Evolutionary conservation across 2,113 vertebrate species (phyloP), one percentile per base, ranked within the genome.

Genomic region (Panurus biarmicus): DNA sequence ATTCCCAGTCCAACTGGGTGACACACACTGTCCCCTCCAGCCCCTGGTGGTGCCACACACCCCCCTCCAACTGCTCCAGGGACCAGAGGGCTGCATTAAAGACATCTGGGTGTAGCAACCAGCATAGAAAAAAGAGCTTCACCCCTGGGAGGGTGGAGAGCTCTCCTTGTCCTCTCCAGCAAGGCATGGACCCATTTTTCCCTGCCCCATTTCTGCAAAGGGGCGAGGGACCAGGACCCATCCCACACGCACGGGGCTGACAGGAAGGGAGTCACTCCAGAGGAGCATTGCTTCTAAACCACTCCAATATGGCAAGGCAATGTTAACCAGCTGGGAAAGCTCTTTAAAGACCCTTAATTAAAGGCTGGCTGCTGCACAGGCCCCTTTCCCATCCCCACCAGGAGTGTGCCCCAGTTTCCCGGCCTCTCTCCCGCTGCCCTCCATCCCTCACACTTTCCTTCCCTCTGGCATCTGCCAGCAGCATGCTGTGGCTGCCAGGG

Each of bases 291-390:
- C 89, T 87, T 81, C 90, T 92, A 97, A 97, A 97, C 96, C 92
- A 95, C 97, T 98, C 94, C 97, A 97, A 90, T 87, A 95, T 95
- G 96, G 94, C 94, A 89, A 96, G 95, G 93, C 90, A 93, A 96
- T 92, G 77, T 29, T 80, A 89, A 94, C 89, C 98, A 97, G 93
- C 97, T 97, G 96, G 90, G 85, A 89, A 94, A 94, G 71, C 4
- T 79, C 96, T 97, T 97, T 92, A 93, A 83, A 94, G 89, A 62
- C 62, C 90, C 91, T 87, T 97, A 97, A 98, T 97, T 97, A 97
- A 97, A 97, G 97, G 89, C 97, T 28, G 89, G 40, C 93, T 96
- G 80, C 89, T 94, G 92, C 83, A 91, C 93, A 94, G 84, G 61
- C 80, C 74, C 87, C 88, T 89, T 71, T 72, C 76, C 84, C 83